Evolutionary conservation across 2,888 invertebrate species (phyloP), one percentile per base, ranked within the genome.

Genomic region (Ormyrus labotus): DNA sequence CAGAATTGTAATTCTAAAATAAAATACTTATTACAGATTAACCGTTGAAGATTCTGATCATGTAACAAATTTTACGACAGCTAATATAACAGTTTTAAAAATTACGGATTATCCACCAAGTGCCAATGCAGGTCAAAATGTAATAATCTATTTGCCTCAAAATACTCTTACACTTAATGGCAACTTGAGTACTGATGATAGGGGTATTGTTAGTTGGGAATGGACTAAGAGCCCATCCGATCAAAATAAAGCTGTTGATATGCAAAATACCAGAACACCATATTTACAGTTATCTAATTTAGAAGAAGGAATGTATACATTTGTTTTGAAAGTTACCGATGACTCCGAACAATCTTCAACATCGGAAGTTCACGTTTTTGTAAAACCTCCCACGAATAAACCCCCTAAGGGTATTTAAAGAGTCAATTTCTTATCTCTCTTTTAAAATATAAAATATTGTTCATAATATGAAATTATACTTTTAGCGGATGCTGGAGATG

Each of bases 91-190:
- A 4, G 97, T 98, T 11, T 91, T 97, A 19, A 97, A 97, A 92
- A 96, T 96, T 85, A 96, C 95, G 0, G 98, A 99, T 90, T 98
- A 98, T 91, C 98, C 98, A 0, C 98, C 98, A 0, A 97, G 96
- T 89, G 98, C 98, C 0, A 98, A 98, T 92, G 98, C 98, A 67
- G 95, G 98, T 0, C 94, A 96, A 88, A 96, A 98, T 85, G 95
- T 96, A 61, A 96, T 98, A 81, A 94, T 98, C 85, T 96, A 96
- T 91, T 92, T 98, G 77, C 98, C 98, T 0, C 96, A 96, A 88
- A 97, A 96, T 88, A 92, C 92, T 61, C 93, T 97, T 9, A 96
- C 96, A 0, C 92, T 99, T 47, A 97, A 97, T 90, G 98, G 98
- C 5, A 98, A 96, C 86, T 92, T 95, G 80, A 98, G 98, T 82